Evolutionary conservation across 2,888 invertebrate genomes (phyloP).

Genomic region (Lamproptera curius): DNA sequence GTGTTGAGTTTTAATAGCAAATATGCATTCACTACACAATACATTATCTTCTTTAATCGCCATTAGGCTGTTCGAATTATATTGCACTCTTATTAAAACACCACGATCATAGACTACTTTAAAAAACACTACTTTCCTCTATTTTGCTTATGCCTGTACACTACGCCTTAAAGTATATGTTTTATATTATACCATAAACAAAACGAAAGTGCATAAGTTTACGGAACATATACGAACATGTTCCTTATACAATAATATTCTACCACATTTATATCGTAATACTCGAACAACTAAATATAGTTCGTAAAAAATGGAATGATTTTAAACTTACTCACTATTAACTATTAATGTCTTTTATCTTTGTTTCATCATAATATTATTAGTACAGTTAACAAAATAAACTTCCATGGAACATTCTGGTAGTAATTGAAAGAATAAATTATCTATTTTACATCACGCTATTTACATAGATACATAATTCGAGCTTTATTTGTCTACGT

Average conservation of each 20-base stretch:
- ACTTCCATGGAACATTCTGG: constrained; percentile 15
- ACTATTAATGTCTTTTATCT: constrained; percentile 14
- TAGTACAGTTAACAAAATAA: constrained; percentile 4
- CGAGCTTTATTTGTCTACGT: constrained; percentile 61
- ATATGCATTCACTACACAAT: too few relatives aligned
- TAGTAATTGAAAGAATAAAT: constrained; percentile 33
- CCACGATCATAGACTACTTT: background rate
- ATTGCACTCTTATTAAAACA: constrained; percentile 14
- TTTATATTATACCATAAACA: too few relatives aligned
- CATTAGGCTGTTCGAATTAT: constrained; percentile 3
- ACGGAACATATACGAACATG: background rate
- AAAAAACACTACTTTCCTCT: background rate
- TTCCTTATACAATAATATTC: background rate
- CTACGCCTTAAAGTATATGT: background rate
- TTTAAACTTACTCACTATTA: constrained; percentile 8
- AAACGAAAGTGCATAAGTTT: too few relatives aligned
- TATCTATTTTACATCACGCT: constrained; percentile 27
- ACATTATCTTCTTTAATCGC: background rate
- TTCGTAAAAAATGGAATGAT: constrained; percentile 19
- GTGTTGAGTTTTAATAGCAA: too few relatives aligned
- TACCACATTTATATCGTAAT: background rate
- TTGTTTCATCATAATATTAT: constrained; percentile 1
- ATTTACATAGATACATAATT: constrained; percentile 25
- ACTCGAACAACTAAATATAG: background rate
- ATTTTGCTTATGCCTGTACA: background rate